Conservation (phyloP, 1,140 invertebrate genomes). For the Galendromus occidentalis region DNA sequence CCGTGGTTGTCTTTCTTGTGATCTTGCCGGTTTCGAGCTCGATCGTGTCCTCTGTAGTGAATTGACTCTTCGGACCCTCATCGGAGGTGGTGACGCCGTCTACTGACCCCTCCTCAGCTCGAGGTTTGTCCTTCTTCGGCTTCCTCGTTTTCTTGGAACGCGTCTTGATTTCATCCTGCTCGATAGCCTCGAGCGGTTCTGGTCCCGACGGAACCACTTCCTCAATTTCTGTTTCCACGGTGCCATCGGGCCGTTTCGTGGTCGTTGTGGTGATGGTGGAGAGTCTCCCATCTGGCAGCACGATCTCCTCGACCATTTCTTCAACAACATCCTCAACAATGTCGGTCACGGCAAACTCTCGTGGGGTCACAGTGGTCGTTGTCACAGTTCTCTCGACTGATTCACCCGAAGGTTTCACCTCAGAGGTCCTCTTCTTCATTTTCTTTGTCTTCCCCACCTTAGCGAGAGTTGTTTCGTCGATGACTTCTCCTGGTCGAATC, state of each 20-base stretch:
- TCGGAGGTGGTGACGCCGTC: not conserved
- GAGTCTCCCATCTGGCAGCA: not conserved
- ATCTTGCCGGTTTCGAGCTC: too few species aligned
- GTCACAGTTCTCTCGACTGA: not conserved
- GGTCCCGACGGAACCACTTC: too few species aligned
- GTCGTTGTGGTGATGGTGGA: not conserved
- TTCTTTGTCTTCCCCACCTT: too few species aligned
- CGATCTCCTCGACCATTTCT: not conserved
- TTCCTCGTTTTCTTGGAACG: too few species aligned
- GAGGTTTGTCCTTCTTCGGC: too few species aligned
- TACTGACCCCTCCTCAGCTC: too few species aligned
- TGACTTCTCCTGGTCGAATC: too few species aligned
- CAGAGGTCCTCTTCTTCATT: too few species aligned
- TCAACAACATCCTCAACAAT: not conserved
- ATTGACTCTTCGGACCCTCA: not conserved
- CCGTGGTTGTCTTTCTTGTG: too few species aligned
- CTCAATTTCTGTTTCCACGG: not conserved
- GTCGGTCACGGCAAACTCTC: not conserved
- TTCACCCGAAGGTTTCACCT: not conserved
- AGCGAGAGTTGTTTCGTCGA: too few species aligned
- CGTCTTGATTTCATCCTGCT: too few species aligned
- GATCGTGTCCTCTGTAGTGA: not conserved
- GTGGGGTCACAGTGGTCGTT: not conserved
- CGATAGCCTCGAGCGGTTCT: too few species aligned
- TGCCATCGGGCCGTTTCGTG: not conserved